Conservation (phyloP, 2,113 vertebrate species). For the Desmodus rotundus region DNA sequence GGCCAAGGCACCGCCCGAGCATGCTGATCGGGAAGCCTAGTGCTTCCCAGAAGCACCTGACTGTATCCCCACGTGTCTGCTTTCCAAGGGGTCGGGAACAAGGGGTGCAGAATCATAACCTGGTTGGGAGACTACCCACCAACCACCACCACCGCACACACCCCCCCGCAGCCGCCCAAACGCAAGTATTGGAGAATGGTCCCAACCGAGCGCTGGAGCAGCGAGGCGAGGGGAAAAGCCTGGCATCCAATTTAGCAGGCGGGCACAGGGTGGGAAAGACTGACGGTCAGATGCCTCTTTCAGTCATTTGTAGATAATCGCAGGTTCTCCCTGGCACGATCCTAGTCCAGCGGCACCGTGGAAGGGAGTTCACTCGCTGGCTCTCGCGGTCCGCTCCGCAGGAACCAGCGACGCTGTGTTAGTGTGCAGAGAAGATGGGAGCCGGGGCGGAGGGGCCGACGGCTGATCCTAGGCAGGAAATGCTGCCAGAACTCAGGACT, state of each 20-base stretch:
- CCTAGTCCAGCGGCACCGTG: constrained; percentile 2
- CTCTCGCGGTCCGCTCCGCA: constrained; percentile 46
- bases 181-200: background rate
- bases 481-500: constrained; percentile 35
- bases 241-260: background rate
- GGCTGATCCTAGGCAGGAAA: constrained; percentile 42
- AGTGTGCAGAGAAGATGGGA: constrained; percentile 39
- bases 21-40: background rate
- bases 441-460: background rate
- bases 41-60: background rate
- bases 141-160: background rate
- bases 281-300: constrained; percentile 19
- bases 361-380: constrained; percentile 34
- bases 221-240: constrained; percentile 34
- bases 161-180: background rate
- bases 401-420: constrained; percentile 52
- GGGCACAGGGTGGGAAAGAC: constrained; percentile 32
- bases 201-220: constrained; percentile 45
- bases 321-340: constrained; percentile 46
- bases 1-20: rapidly evolving
- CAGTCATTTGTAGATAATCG: constrained; percentile 57
- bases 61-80: background rate
- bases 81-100: background rate
- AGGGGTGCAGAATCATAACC: background rate
- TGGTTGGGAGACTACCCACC: background rate